These are phyloP conservation scores for Phasianus colchicus DNA, from an alignment of 2,113 vertebrate species.

Conservation along the genomic window DNA sequence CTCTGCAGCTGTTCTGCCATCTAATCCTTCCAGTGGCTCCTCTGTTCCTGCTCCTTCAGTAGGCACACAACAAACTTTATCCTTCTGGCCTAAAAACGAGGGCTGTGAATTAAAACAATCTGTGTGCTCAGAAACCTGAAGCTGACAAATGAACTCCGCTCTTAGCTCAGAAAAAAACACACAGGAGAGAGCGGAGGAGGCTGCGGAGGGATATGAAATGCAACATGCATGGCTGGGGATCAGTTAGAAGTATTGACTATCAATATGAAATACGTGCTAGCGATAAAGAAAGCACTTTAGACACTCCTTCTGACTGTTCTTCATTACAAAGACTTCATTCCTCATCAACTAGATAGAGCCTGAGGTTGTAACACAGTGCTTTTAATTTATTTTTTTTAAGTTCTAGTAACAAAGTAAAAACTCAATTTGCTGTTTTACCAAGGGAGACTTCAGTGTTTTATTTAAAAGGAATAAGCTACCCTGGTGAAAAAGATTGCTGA, in stretches of 20 bases:
- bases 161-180: background rate
- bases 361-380: background rate
- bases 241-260: slow-evolving; percentile 41
- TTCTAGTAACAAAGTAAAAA: background rate
- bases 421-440: background rate
- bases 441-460: background rate
- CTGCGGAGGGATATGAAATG: slow-evolving; percentile 23
- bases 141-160: background rate
- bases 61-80: background rate
- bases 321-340: slow-evolving; percentile 47
- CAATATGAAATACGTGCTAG: slow-evolving; percentile 53
- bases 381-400: background rate
- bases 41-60: background rate
- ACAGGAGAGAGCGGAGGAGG: background rate
- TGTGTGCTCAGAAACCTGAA: accelerated
- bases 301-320: slow-evolving; percentile 36
- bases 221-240: slow-evolving; percentile 7
- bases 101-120: background rate
- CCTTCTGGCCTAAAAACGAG: background rate
- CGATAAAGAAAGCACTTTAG: slow-evolving; percentile 30
- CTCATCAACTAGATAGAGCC: slow-evolving; percentile 15
- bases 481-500: background rate
- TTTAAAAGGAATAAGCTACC: background rate
- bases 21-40: background rate
- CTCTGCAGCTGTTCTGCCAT: slow-evolving; percentile 3